Percentiles rank a stretch among this genome's conserved stretches.
Conservation (phyloP, 2,113 vertebrate genomes). For the Ctenomys sociabilis region DNA sequence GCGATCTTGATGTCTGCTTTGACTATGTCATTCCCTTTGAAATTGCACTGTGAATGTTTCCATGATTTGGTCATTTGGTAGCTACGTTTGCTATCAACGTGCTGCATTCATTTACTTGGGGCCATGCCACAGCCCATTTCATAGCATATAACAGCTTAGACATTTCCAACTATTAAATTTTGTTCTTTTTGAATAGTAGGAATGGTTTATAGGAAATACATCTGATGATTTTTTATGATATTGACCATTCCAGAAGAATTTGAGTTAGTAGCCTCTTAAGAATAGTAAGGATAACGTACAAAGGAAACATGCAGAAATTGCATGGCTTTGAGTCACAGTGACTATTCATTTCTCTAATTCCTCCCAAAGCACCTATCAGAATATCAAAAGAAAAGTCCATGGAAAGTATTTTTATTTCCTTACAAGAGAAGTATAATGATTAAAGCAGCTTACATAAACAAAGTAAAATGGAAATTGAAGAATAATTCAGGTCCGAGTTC, state of each 20-base stretch:
- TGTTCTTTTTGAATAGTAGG: conserved; percentile 52
- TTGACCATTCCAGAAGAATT: conserved; percentile 50
- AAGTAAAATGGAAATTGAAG: conserved; percentile 48
- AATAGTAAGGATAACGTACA: conserved; percentile 38
- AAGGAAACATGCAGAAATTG: conserved; percentile 13
- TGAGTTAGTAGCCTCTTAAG: conserved; percentile 57
- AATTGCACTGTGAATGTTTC: conserved; percentile 39
- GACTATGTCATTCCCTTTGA: conserved; percentile 35
- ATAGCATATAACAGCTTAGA: background rate
- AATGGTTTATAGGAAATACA: conserved; percentile 45
- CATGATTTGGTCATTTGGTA: conserved; percentile 62
- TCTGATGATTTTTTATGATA: conserved; percentile 64
- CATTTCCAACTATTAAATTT: conserved; percentile 48
- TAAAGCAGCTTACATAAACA: conserved; percentile 37
- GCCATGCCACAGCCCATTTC: conserved; percentile 16
- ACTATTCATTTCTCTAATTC: conserved; percentile 40
- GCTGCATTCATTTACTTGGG: background rate
- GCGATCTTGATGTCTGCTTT: conserved; percentile 47
- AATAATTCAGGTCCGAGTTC: conserved; percentile 26
- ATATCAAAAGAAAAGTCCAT: conserved; percentile 41
- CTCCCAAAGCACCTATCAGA: conserved; percentile 63
- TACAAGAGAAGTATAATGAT: conserved; percentile 26
- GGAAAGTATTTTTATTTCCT: conserved; percentile 64
- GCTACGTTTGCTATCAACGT: conserved; percentile 37
- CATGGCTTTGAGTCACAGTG: conserved; percentile 26